Evolutionary conservation across 2,797 vertebrate genomes (phyloP), one percentile per base, ranked within the genome.

Genomic region (Gastrophryne carolinensis): DNA sequence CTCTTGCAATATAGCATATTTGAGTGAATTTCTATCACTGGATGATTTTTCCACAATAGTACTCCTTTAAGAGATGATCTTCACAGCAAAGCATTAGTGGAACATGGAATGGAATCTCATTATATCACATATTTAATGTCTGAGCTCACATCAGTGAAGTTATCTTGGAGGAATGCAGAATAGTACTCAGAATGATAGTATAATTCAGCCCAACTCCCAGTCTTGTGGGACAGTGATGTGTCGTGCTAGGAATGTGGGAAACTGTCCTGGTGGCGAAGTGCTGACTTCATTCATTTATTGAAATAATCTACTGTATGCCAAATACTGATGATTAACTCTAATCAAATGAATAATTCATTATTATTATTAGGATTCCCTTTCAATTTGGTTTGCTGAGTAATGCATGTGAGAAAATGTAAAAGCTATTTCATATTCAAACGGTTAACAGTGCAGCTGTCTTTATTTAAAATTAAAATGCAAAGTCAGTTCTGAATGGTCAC

Each of bases 131-230:
- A 53, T 53, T 39, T 62, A 19, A 63, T 39, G 70, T 1, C 32
- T 73, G 70, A 73, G 61, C 50, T 73, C 71, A 73, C 70, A 41
- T 73, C 49, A 54, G 49, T 52, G 41, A 73, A 63, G 47, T 64
- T 63, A 64, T 73, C 70, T 53, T n/a, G 39, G 21, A 73, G 41
- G 50, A 73, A 73, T 73, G 71, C 41, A 24, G 54, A 41, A 54
- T 27, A 5, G 19, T n/a, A 73, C 12, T 54, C n/a, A 15, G 50
- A 54, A 44, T 56, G 30, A 49, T 34, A 60, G 32, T 63, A 65
- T 27, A 63, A 41, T 23, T 72, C 21, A 72, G 21, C 12, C 12
- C 26, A 64, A 44, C 71, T 73, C 50, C 71, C 71, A 73, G 11
- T 47, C 68, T 12, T 26, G 21, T 23, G 68, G 69, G 57, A 60